Percentiles rank a stretch among this genome's conserved stretches.
These are phyloP conservation scores for Oreonectes daqikongensis DNA, from an alignment of 2,797 vertebrate species.

Conservation along the genomic window DNA sequence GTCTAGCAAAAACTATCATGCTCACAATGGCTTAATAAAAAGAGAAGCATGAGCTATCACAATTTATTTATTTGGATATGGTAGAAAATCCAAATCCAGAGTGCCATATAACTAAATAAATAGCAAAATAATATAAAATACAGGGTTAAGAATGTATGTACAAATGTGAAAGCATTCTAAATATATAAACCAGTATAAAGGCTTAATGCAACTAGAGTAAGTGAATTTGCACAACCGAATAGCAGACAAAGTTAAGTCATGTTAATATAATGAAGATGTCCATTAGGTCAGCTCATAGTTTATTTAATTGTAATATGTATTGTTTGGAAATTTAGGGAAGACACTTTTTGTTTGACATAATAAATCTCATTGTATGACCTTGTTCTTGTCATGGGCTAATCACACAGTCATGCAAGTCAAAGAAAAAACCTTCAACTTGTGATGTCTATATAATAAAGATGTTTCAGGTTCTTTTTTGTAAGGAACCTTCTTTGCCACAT, in stretches of 20 bases:
- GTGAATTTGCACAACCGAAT: too few species aligned
- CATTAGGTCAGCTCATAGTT: background rate
- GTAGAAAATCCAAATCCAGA: background rate
- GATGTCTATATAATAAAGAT: background rate
- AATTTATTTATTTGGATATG: background rate
- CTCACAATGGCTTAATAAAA: conserved; percentile 9
- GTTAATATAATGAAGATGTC: too few species aligned
- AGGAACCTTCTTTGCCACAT: background rate
- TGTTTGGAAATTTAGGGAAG: background rate
- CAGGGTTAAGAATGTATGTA: too few species aligned
- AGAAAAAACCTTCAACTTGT: background rate
- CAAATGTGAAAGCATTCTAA: too few species aligned
- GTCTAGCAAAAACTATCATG: conserved; percentile 22
- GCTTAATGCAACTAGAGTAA: too few species aligned
- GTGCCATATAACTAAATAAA: background rate
- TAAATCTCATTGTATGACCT: conserved; percentile 11
- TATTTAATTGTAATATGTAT: background rate
- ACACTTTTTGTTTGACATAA: background rate
- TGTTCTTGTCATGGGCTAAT: background rate
- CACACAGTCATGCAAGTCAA: background rate
- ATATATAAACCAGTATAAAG: too few species aligned
- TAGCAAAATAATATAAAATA: background rate
- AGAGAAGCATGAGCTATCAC: conserved; percentile 19
- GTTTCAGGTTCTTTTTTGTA: background rate
- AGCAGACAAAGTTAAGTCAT: too few species aligned